Conservation (phyloP, 2,113 vertebrate genomes). For the Vireo altiloquus region DNA sequence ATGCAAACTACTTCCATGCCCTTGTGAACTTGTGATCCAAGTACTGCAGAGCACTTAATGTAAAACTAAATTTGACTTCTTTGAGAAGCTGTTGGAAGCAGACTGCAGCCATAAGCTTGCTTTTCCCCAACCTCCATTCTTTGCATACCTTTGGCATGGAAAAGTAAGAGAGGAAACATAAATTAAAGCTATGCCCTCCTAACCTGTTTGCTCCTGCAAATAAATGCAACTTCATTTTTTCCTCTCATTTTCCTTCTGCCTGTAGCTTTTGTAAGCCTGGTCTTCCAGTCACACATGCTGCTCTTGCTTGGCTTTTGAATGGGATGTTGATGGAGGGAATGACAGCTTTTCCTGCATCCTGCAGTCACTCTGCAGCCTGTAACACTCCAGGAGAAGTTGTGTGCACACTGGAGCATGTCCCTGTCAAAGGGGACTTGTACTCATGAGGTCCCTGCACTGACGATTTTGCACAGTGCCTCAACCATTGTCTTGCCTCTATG, state of each 20-base stretch:
- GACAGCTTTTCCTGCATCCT: not conserved
- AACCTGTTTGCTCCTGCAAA: not conserved
- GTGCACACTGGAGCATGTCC: not conserved
- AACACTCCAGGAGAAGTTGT: not conserved
- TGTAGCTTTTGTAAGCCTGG: not conserved
- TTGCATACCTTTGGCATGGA: not conserved
- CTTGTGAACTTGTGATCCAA: constrained; percentile 24
- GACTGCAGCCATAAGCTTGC: not conserved
- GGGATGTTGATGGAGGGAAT: not conserved
- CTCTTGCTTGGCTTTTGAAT: not conserved
- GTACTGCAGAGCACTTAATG: not conserved
- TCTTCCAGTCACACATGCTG: not conserved
- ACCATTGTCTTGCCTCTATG: not conserved
- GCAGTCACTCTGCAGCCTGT: not conserved
- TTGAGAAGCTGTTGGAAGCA: not conserved
- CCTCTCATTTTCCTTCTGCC: not conserved
- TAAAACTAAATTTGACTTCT: not conserved
- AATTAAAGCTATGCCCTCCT: not conserved
- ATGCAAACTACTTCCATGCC: not conserved
- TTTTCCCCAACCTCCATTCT: not conserved
- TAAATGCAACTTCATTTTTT: not conserved
- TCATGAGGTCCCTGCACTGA: fast-evolving
- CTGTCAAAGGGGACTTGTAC: not conserved
- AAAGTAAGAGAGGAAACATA: not conserved
- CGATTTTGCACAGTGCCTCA: not conserved